A percentile compares a stretch with the other conserved stretches of the same genome.
These are phyloP conservation scores for Cantharis lateralis DNA, from an alignment of 2,888 invertebrate genomes.

Conservation along the genomic window DNA sequence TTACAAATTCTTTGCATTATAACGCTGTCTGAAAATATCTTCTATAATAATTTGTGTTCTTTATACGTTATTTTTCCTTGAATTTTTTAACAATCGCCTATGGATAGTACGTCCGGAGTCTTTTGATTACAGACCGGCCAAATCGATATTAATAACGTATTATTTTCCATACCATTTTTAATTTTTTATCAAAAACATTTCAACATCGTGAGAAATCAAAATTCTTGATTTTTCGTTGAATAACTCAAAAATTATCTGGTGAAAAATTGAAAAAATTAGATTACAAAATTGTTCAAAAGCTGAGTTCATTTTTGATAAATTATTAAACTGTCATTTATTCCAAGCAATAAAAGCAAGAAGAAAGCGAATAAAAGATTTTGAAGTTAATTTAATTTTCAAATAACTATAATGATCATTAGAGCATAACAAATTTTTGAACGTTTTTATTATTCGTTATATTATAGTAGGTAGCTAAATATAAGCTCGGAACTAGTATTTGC, in stretches of 20 bases:
- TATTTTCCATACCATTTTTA: neutral
- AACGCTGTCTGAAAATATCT: conserved; percentile 24
- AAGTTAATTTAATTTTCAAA: neutral
- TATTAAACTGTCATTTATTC: neutral
- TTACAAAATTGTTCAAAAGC: neutral
- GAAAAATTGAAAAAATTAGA: neutral
- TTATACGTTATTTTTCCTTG: neutral
- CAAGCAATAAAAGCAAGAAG: neutral
- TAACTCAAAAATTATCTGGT: neutral
- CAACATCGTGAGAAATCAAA: neutral
- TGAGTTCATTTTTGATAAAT: neutral
- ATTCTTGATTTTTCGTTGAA: neutral
- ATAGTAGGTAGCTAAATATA: conserved; percentile 2
- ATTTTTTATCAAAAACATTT: neutral
- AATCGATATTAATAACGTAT: neutral
- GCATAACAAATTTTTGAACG: neutral
- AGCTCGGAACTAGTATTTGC: conserved; percentile 32
- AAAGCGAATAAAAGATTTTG: neutral
- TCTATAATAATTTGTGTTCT: conserved; percentile 14
- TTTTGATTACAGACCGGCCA: neutral
- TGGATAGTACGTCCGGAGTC: neutral
- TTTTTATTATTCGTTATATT: neutral
- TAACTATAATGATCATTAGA: neutral
- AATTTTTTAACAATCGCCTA: neutral
- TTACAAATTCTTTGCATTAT: conserved; percentile 18